These are phyloP conservation scores for Alouatta palliata DNA, from an alignment of 2,113 vertebrate species.

Conservation along the genomic window DNA sequence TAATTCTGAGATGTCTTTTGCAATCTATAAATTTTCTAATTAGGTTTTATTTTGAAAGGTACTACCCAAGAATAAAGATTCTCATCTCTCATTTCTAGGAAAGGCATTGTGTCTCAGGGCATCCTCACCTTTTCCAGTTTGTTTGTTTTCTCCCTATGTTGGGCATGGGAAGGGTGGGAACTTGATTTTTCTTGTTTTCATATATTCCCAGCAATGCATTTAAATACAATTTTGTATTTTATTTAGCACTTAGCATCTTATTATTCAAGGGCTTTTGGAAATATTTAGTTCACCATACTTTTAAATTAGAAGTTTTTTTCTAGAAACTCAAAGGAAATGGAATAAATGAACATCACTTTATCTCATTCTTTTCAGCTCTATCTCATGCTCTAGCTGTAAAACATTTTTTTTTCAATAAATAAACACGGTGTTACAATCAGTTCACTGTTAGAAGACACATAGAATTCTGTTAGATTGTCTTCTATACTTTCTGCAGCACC, in stretches of 20 bases:
- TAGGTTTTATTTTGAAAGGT: neutral
- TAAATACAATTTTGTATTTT: neutral
- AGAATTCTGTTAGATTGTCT: neutral
- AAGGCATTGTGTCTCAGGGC: neutral
- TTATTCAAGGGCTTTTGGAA: conserved; percentile 13
- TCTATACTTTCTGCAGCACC: neutral
- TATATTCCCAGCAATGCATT: neutral
- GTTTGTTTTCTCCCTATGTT: neutral
- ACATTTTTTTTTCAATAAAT: neutral
- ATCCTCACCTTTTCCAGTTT: neutral
- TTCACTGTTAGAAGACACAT: neutral
- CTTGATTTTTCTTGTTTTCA: conserved; percentile 4
- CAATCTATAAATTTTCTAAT: neutral
- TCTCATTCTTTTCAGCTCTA: neutral
- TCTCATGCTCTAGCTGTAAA: neutral
- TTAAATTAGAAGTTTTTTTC: neutral
- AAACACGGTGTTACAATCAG: neutral
- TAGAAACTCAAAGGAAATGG: neutral
- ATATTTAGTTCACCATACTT: neutral
- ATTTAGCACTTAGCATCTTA: neutral
- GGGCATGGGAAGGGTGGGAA: neutral
- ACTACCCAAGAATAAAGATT: neutral
- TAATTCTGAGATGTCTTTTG: neutral
- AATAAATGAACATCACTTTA: neutral
- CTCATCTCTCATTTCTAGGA: neutral